phyloP scores from a whole-genome alignment of 2,888 invertebrate species.

The Oasisia sp. region DNA sequence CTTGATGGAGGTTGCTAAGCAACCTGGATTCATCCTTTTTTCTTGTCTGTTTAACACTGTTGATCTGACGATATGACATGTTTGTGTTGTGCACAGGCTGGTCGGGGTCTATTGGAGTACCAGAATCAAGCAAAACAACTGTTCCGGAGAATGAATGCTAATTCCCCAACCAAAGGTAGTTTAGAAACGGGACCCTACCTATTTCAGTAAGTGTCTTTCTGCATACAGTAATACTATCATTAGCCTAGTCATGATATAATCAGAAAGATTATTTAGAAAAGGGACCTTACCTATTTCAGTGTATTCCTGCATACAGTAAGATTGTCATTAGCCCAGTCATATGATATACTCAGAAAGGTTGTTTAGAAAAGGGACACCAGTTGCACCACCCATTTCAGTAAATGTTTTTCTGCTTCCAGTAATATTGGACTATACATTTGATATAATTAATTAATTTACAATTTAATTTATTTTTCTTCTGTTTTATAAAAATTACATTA shows the following conservation, averaged over 20 bases:
- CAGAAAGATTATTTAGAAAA: conserved; percentile 93
- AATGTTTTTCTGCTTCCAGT: conserved; percentile 52
- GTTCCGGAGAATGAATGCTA: conserved; percentile 90
- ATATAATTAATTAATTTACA: background rate
- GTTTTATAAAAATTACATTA: no score
- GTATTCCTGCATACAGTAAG: background rate
- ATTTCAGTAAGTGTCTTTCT: conserved; percentile 83
- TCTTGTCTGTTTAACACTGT: background rate
- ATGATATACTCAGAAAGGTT: conserved; percentile 73
- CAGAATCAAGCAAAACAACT: conserved; percentile 99
- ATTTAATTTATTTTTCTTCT: no score
- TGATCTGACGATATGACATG: background rate
- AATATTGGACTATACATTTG: background rate
- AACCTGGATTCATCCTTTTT: background rate
- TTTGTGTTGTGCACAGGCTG: conserved; percentile 74
- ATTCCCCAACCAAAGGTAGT: conserved; percentile 90
- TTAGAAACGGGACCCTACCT: conserved; percentile 97
- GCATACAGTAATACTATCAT: background rate
- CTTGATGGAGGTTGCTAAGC: background rate
- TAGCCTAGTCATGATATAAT: background rate
- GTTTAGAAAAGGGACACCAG: conserved; percentile 91
- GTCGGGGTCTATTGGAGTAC: conserved; percentile 93
- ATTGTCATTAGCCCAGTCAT: background rate
- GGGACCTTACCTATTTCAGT: conserved; percentile 96
- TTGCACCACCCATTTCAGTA: conserved; percentile 91